phyloP scores from a whole-genome alignment of 2,888 invertebrate genomes.

The Drosophila macrothrix region DNA sequence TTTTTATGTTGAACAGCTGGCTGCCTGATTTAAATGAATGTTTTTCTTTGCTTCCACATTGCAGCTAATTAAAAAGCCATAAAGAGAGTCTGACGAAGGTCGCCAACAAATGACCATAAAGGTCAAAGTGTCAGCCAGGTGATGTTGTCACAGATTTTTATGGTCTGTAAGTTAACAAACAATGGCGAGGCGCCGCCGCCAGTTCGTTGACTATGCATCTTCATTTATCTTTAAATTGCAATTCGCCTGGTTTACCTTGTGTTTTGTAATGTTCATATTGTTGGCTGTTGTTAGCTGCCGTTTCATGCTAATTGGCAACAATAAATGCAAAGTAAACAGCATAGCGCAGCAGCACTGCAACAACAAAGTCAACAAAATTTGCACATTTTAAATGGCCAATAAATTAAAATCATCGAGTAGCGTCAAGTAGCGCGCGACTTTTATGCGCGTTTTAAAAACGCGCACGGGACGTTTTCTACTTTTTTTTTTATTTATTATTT shows the following conservation, averaged over 20 bases:
- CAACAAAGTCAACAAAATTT: constrained; percentile 48
- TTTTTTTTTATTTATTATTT: constrained; percentile 7
- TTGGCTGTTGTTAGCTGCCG: constrained; percentile 33
- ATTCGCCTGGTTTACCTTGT: constrained; percentile 54
- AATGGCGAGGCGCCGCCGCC: constrained; percentile 48
- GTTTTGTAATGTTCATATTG: constrained; percentile 18
- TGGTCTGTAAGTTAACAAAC: constrained; percentile 57
- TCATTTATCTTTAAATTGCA: constrained; percentile 63
- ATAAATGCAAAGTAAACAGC: constrained; percentile 65
- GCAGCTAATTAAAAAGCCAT: constrained; percentile 54
- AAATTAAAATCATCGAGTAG: constrained; percentile 60
- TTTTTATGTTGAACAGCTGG: constrained; percentile 16
- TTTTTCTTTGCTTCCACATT: constrained; percentile 15
- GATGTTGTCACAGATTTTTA: constrained; percentile 57
- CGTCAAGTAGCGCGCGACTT: constrained; percentile 21
- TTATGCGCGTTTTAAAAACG: constrained; percentile 44
- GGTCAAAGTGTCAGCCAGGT: constrained; percentile 58
- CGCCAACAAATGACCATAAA: constrained; percentile 50
- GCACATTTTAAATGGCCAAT: constrained; percentile 64
- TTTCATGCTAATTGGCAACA: constrained; percentile 70
- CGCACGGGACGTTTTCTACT: background rate
- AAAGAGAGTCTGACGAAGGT: constrained; percentile 64
- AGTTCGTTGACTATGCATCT: constrained; percentile 49
- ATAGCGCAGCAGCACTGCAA: constrained; percentile 16
- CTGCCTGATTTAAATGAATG: constrained; percentile 37